Base-by-base conservation (phyloP, 2,113 vertebrate genomes). In the Eclectus roratus region DNA sequence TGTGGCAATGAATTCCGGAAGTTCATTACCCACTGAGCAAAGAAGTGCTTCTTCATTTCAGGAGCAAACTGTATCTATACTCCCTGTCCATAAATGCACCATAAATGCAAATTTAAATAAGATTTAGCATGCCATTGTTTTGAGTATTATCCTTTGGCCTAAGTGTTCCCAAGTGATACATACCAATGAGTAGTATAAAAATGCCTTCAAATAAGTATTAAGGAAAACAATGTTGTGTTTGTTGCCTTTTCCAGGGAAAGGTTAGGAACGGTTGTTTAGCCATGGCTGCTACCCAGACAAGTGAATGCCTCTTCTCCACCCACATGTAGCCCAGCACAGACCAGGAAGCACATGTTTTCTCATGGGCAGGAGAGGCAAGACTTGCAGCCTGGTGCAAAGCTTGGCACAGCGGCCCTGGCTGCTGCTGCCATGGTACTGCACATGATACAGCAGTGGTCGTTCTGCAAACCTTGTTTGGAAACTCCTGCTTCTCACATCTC, bases 1-100 rank as follows among this genome's bases (percentile, higher is more conserved):
- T 53, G 89, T 95, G 94, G 93, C 93, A 93, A 94, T 3, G 19
- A 68, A 91, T 91, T 91, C 69, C 0, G 0, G 35, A 89, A 94
- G 52, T 79, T 94, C 61, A 68, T 95, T 91, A 79, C 56, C 19
- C 0, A 1, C 56, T 86, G 70, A 14, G n/a, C 65, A 79, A 68
- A 70, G 64, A 70, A 85, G 8, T 31, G 33, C 13, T 50, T 61
- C 64, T 83, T 56, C 44, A 52, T 56, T 94, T 81, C 61, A 55
- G 80, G 37, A 89, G 61, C 70, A 87, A 83, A 76, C 29, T 25
- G 0, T 13, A 76, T n/a, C 37, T 52, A 12, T 6, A 2, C 3
- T 78, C 31, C 21, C n/a, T 20, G 4, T 20, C 46, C 65, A 74
- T 44, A 81, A 63, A 81, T 29, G 44, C 3, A 85, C 46, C 65